Conservation (phyloP, 2,113 vertebrate species). For the Alethe diademata region DNA sequence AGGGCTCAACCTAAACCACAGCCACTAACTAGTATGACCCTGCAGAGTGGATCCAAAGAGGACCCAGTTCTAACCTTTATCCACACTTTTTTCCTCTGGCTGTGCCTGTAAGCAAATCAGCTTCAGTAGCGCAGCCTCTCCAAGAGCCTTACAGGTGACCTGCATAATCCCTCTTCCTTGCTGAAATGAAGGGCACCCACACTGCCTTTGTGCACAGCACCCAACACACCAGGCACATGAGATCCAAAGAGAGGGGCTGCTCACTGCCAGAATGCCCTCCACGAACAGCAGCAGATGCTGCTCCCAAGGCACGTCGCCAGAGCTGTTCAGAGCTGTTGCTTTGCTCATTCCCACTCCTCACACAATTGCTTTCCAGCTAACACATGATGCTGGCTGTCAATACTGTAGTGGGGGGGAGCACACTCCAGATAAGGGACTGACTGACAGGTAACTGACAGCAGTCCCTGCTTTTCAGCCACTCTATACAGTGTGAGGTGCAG, state of each 20-base stretch:
- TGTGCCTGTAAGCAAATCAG: neutral
- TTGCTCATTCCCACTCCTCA: conserved; percentile 19
- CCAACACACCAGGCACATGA: neutral
- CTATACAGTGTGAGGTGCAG: neutral
- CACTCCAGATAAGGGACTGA: neutral
- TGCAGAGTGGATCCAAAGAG: neutral
- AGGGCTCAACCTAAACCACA: neutral
- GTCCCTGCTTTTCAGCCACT: neutral
- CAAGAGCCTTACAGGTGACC: neutral
- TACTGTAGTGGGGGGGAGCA: neutral
- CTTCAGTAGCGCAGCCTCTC: neutral
- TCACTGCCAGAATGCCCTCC: neutral
- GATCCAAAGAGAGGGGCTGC: neutral
- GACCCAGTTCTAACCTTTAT: neutral
- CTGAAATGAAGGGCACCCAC: neutral
- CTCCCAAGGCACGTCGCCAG: neutral
- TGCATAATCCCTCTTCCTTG: neutral
- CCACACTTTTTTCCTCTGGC: neutral
- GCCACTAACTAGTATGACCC: neutral
- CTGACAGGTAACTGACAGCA: neutral
- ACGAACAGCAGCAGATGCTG: neutral
- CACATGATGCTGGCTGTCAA: neutral
- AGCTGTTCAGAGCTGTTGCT: neutral
- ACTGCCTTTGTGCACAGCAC: neutral
- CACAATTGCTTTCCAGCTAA: neutral